A percentile compares a stretch with the other conserved stretches of the same genome.
Conservation (phyloP, 2,797 vertebrate species). For the Eleutherodactylus coqui region DNA sequence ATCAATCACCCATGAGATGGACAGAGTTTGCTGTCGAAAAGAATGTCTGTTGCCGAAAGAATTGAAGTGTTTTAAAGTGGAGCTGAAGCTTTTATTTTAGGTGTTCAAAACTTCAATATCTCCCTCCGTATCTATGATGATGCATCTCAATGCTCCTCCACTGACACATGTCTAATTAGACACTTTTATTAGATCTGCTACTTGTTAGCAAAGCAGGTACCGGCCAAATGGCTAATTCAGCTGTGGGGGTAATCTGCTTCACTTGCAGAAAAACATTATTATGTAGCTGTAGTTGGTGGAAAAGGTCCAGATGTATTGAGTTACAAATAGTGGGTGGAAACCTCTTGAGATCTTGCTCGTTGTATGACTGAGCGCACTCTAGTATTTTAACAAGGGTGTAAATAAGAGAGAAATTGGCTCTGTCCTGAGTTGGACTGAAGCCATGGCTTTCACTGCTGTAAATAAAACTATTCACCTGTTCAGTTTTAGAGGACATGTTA, state of each 20-base stretch:
- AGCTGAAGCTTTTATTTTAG: constrained; percentile 16
- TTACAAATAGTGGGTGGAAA: constrained; percentile 13
- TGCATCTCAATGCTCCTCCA: neutral
- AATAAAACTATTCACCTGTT: constrained; percentile 4
- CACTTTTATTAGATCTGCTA: neutral
- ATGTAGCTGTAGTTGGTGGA: constrained; percentile 19
- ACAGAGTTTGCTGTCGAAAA: constrained; percentile 8
- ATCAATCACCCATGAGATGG: constrained; percentile 40
- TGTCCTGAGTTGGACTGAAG: neutral
- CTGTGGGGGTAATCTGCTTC: constrained; percentile 8
- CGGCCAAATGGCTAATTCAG: constrained; percentile 30
- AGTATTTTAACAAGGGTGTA: constrained; percentile 39
- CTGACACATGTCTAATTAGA: constrained; percentile 5
- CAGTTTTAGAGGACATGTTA: neutral
- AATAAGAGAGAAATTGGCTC: neutral
- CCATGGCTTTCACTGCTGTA: neutral
- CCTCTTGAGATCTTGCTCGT: neutral
- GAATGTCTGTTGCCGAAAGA: constrained; percentile 28
- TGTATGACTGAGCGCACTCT: constrained; percentile 12
- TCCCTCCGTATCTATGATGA: neutral
- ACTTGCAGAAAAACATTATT: constrained; percentile 22
- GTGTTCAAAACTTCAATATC: constrained; percentile 7
- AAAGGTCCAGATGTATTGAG: constrained; percentile 19
- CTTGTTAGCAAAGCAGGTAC: constrained; percentile 5
- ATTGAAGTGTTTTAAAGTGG: constrained; percentile 21